phyloP scores from a whole-genome alignment of 2,888 invertebrate species.

The Ormyrus labotus region DNA sequence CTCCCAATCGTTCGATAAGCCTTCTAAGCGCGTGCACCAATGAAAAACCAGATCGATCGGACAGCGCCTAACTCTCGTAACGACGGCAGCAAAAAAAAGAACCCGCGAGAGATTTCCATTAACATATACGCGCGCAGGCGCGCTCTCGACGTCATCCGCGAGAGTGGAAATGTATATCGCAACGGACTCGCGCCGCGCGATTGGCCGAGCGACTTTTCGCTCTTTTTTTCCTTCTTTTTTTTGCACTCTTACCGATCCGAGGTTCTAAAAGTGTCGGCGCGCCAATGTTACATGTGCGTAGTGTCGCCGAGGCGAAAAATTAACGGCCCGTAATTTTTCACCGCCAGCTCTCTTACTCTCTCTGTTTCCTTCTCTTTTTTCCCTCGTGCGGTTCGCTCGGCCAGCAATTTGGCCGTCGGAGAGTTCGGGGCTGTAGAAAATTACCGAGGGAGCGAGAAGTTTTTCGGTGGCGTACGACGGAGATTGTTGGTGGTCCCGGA shows the following conservation, averaged over 20 bases:
- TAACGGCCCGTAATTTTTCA: constrained; percentile 17
- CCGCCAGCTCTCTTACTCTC: background rate
- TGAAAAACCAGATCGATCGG: constrained; percentile 23
- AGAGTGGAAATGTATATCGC: constrained; percentile 23
- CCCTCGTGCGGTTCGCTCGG: background rate
- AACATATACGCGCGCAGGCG: constrained; percentile 1
- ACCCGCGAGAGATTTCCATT: background rate
- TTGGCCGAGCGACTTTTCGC: constrained; percentile 38
- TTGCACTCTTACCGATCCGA: constrained; percentile 31
- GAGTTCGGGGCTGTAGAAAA: background rate
- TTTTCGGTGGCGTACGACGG: background rate
- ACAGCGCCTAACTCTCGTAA: constrained; percentile 1
- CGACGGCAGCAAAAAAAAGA: background rate
- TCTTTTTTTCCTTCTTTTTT: constrained; percentile 5
- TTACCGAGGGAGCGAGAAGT: background rate
- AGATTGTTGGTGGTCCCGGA: background rate
- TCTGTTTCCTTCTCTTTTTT: background rate
- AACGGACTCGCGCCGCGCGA: constrained; percentile 2
- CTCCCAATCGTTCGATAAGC: too few relatives aligned
- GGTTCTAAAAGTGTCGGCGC: constrained; percentile 36
- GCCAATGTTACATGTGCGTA: constrained; percentile 3
- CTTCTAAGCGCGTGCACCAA: too few relatives aligned
- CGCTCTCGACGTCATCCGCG: background rate
- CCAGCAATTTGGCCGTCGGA: background rate
- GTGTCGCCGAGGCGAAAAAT: background rate